Conservation (phyloP, 2,797 vertebrate species). For the Myotis pilosus region DNA sequence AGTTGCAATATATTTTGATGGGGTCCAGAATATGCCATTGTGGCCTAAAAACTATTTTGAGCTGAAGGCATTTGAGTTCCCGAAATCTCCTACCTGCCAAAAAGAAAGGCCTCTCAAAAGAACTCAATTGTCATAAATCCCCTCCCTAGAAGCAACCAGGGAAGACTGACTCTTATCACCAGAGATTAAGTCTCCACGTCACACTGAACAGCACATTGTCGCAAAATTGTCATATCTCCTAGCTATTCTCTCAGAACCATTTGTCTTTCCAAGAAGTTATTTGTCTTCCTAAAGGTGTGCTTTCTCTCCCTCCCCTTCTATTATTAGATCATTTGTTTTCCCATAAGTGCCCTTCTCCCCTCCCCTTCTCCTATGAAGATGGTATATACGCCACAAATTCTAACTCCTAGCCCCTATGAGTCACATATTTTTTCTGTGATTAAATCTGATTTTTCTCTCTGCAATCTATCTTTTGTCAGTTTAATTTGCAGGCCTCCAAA, state of each 20-base stretch:
- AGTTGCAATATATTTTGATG: neutral
- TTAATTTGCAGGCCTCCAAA: neutral
- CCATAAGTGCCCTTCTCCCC: neutral
- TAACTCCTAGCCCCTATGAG: neutral
- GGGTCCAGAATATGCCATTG: neutral
- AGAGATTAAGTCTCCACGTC: neutral
- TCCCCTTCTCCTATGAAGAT: neutral
- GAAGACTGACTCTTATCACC: neutral
- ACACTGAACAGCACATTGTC: neutral
- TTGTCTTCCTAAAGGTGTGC: neutral
- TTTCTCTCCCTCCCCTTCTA: neutral
- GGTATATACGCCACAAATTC: neutral
- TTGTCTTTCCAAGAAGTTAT: neutral
- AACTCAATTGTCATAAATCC: conserved; percentile 10
- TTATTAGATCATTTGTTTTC: neutral
- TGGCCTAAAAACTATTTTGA: conserved; percentile 33
- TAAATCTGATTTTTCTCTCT: conserved; percentile 41
- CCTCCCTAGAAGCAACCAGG: neutral
- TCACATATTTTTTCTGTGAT: neutral
- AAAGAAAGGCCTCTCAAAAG: conserved; percentile 20
- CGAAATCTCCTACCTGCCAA: conserved; percentile 15
- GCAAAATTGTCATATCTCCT: neutral
- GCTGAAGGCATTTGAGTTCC: neutral
- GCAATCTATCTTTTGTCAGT: conserved; percentile 6
- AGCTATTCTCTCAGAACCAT: neutral